Conservation (phyloP, 2,888 invertebrate species). For the Eristalis intricaria region DNA sequence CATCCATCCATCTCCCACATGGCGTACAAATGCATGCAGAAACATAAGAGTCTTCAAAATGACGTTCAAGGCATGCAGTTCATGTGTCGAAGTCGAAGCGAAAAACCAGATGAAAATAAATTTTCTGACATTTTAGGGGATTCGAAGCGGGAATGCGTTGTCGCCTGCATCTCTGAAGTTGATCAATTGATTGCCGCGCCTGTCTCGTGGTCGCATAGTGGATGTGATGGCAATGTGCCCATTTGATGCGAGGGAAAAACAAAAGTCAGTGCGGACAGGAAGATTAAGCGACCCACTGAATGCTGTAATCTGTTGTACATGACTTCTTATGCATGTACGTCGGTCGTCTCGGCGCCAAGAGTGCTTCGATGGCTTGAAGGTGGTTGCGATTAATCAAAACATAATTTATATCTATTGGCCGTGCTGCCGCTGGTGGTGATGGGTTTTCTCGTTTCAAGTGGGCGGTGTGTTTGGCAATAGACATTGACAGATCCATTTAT, state of each 20-base stretch:
- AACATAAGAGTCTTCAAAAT: slow-evolving; percentile 5
- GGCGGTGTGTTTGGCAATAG: not conserved
- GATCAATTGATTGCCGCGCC: slow-evolving; percentile 37
- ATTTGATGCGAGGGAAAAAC: not conserved
- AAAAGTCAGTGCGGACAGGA: not conserved
- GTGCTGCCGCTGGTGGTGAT: not conserved
- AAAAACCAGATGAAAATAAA: not conserved
- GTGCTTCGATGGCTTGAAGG: not conserved
- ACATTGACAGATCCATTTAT: not conserved
- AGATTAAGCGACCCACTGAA: slow-evolving; percentile 6
- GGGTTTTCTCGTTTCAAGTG: not conserved
- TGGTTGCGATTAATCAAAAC: slow-evolving; percentile 1
- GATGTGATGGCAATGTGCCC: slow-evolving; percentile 41
- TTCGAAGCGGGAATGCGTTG: slow-evolving; percentile 18
- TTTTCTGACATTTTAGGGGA: not conserved
- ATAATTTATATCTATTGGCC: not conserved
- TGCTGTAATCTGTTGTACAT: slow-evolving; percentile 3
- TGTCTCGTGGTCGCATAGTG: not conserved
- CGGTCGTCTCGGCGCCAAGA: not conserved
- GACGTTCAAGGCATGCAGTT: not conserved
- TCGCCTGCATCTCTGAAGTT: slow-evolving; percentile 31
- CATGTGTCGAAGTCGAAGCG: not conserved
- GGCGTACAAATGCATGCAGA: slow-evolving; percentile 15
- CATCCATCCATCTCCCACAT: slow-evolving; percentile 3
- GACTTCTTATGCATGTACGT: not conserved